Evolutionary conservation across 2,888 invertebrate species (phyloP).

Genomic region (Oligia strigilis): DNA sequence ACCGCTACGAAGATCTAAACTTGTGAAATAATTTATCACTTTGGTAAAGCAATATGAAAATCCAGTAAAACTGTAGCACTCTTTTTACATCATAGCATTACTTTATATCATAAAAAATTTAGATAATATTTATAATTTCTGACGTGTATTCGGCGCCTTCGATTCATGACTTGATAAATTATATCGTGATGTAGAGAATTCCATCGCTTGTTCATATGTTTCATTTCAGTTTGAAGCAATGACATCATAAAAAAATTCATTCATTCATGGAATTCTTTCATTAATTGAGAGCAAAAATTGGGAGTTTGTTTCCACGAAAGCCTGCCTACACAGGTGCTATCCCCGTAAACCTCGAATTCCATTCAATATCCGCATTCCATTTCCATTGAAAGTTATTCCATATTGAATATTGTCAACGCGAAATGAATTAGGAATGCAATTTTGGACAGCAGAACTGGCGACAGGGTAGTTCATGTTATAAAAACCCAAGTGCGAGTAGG

Average conservation of each 20-base stretch:
- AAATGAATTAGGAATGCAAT: slow-evolving; percentile 40
- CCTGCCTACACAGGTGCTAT: slow-evolving; percentile 7
- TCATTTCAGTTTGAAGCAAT: not conserved
- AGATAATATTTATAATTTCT: not conserved
- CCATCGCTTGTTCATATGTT: not conserved
- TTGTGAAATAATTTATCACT: not conserved
- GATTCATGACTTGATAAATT: not conserved
- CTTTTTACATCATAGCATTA: not conserved
- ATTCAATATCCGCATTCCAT: slow-evolving; percentile 36
- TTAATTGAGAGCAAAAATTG: not conserved
- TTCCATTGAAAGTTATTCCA: slow-evolving; percentile 15
- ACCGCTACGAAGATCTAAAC: not conserved
- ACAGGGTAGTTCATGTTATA: not conserved
- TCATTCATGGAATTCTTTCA: too few species aligned
- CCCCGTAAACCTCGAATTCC: slow-evolving; percentile 32
- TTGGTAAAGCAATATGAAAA: not conserved
- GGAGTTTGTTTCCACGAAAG: slow-evolving; percentile 1
- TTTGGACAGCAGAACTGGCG: not conserved
- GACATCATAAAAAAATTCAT: not conserved
- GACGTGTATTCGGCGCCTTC: not conserved
- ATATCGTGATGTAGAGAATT: not conserved
- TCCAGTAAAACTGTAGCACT: not conserved
- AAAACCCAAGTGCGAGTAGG: too few species aligned
- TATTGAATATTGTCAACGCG: slow-evolving; percentile 7
- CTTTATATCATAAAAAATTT: not conserved